Conservation (phyloP, 2,113 vertebrate species). For the Dicerorhinus sumatrensis region DNA sequence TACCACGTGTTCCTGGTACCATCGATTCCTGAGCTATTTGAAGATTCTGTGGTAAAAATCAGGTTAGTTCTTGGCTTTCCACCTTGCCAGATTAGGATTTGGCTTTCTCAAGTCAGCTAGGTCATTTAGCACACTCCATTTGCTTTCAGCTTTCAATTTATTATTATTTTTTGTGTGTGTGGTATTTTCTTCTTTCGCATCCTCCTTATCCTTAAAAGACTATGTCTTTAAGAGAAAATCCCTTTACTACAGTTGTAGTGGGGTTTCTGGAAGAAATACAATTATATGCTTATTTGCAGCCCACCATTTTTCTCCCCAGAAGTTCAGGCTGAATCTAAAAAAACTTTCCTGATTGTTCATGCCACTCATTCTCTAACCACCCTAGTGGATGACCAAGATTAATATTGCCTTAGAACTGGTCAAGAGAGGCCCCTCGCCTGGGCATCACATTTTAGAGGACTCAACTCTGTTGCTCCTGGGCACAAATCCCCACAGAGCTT, state of each 20-base stretch:
- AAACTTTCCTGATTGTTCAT: background rate
- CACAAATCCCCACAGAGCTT: background rate
- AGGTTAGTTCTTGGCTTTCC: background rate
- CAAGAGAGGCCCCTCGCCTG: background rate
- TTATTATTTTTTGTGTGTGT: background rate
- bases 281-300: background rate
- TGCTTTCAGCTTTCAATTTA: background rate
- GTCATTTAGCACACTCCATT: background rate
- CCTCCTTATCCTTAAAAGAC: background rate
- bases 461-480: background rate
- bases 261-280: background rate
- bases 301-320: background rate
- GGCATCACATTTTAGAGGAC: background rate
- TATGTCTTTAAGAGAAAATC: background rate
- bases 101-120: background rate
- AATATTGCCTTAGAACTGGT: background rate
- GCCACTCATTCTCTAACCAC: background rate
- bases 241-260: background rate
- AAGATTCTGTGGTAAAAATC: background rate
- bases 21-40: background rate
- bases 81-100: background rate
- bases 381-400: background rate
- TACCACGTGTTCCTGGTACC: background rate
- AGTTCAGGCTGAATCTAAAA: constrained; percentile 2
- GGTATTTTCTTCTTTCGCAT: background rate